Evolutionary conservation across 2,797 vertebrate genomes (phyloP).

Genomic region (Sebastes variabilis): DNA sequence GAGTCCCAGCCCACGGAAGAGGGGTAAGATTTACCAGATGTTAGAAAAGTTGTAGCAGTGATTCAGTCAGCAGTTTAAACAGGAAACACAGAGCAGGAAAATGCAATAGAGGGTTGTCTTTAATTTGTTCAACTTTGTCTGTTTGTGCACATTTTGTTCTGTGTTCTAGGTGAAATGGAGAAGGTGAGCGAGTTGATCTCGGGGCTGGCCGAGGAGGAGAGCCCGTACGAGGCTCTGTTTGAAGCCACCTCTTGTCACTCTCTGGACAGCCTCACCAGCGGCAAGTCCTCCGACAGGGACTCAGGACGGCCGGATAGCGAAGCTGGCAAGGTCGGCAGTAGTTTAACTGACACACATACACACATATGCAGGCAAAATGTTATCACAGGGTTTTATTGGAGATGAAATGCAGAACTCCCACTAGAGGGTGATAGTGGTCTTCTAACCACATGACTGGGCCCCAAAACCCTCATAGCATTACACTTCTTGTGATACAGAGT

Average conservation of each 20-base stretch:
- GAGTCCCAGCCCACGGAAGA: conserved; percentile 77
- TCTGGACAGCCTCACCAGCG: conserved; percentile 93
- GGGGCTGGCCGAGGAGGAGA: conserved; percentile 89
- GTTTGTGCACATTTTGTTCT: not conserved
- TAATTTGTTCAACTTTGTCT: not conserved
- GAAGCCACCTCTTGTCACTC: conserved; percentile 96
- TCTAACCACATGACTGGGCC: not conserved
- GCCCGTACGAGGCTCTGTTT: conserved; percentile 93
- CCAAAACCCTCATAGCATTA: not conserved
- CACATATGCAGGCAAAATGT: not conserved
- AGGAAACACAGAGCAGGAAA: not conserved
- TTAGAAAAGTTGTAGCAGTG: not conserved
- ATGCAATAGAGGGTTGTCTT: rapidly evolving
- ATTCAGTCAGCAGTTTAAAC: not conserved
- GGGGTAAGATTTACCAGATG: conserved; percentile 61
- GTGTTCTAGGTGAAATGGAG: conserved; percentile 84
- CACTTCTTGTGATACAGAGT: not conserved
- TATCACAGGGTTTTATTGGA: not conserved
- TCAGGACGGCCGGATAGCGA: conserved; percentile 87
- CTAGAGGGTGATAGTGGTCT: conserved; percentile 75
- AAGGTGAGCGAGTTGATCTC: conserved; percentile 88
- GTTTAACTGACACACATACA: not conserved
- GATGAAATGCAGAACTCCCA: conserved; percentile 55
- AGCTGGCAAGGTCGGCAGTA: conserved; percentile 77
- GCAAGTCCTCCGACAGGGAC: conserved; percentile 93